phyloP scores from a whole-genome alignment of 2,113 vertebrate genomes.

The Thinocorus orbignyianus region DNA sequence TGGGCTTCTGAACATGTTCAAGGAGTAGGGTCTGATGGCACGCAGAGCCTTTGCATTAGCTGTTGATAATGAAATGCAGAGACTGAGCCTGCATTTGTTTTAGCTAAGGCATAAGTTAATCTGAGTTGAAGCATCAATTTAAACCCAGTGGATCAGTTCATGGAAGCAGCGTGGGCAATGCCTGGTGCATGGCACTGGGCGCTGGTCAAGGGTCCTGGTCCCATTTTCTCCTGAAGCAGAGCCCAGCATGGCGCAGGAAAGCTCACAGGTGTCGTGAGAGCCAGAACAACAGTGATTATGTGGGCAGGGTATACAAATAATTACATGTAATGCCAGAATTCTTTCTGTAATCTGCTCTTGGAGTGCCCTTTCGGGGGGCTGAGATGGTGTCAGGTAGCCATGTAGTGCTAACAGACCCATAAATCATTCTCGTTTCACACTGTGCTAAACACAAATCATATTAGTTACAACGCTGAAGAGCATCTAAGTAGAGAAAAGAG shows the following conservation, averaged over 20 bases:
- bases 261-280: not conserved
- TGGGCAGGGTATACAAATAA: conserved; percentile 29
- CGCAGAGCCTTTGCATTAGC: not conserved
- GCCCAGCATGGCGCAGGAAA: not conserved
- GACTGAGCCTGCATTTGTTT: not conserved
- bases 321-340: not conserved
- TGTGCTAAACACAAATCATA: conserved; percentile 25
- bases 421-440: conserved; percentile 40
- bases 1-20: fast-evolving
- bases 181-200: not conserved
- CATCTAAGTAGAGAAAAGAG: conserved; percentile 2
- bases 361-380: conserved; percentile 51
- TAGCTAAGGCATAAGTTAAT: not conserved
- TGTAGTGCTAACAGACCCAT: not conserved
- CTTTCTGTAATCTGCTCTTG: conserved; percentile 28
- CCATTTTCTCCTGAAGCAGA: not conserved
- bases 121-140: not conserved
- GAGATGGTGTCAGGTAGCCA: conserved; percentile 23
- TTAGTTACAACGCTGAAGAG: conserved; percentile 37
- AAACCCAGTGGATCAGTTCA: not conserved
- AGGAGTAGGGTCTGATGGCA: not conserved
- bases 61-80: not conserved
- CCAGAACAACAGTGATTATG: not conserved
- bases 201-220: not conserved
- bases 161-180: not conserved